These are phyloP conservation scores for Heteromormyrus szaboi DNA, from an alignment of 2,797 vertebrate species.

Conservation along the genomic window DNA sequence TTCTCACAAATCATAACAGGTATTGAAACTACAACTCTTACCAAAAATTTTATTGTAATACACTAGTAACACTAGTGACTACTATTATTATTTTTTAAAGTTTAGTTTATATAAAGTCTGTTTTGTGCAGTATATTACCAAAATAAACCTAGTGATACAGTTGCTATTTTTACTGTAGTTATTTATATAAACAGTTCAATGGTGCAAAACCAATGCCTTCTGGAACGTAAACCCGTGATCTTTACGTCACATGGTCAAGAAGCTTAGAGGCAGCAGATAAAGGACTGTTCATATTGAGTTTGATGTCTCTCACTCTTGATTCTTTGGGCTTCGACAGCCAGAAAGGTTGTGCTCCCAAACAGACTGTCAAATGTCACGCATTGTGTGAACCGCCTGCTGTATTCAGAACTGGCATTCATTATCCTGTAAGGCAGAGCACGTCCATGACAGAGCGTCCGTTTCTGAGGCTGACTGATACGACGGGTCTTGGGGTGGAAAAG, in stretches of 20 bases:
- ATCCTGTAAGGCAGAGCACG: background rate
- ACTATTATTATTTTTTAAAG: background rate
- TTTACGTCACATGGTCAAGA: background rate
- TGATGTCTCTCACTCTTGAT: background rate
- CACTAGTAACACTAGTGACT: background rate
- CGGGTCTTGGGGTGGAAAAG: background rate
- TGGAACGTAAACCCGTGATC: background rate
- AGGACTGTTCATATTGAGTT: background rate
- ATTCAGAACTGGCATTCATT: background rate
- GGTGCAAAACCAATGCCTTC: background rate
- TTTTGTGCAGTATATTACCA: background rate
- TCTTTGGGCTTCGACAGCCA: background rate
- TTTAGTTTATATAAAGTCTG: background rate
- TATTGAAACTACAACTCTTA: background rate
- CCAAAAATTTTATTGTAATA: background rate
- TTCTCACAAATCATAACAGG: background rate
- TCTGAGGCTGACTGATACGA: background rate
- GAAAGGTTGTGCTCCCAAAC: background rate
- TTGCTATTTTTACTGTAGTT: background rate
- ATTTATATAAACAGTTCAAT: background rate
- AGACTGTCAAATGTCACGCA: background rate
- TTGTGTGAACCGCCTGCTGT: background rate
- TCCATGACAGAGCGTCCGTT: background rate
- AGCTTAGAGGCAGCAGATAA: background rate
- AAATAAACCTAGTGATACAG: background rate